Evolutionary conservation across 2,113 vertebrate species (phyloP).

Genomic region (Ovis canadensis): DNA sequence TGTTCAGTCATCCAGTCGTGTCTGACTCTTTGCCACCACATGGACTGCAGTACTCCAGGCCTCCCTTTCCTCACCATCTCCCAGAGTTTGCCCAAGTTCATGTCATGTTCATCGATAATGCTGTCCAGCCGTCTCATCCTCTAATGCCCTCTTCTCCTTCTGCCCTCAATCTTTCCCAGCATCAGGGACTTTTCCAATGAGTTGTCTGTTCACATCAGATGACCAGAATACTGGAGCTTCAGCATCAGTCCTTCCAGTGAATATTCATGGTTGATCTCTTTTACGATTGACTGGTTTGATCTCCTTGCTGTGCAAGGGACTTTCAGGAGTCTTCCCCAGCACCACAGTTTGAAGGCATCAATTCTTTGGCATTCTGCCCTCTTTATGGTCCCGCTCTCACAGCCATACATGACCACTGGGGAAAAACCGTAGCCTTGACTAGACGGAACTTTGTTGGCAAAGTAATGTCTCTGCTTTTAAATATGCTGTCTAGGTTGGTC

Average conservation of each 20-base stretch:
- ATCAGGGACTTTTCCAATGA: not conserved
- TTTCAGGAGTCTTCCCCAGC: not conserved
- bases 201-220: not conserved
- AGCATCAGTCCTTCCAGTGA: not conserved
- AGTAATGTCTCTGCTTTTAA: not conserved
- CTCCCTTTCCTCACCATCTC: not conserved
- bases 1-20: not conserved
- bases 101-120: not conserved
- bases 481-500: not conserved
- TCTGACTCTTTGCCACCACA: not conserved
- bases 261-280: not conserved
- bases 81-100: not conserved
- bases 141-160: not conserved
- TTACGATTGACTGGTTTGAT: not conserved
- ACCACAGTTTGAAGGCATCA: not conserved
- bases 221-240: not conserved
- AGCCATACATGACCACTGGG: not conserved
- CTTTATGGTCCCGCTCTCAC: not conserved
- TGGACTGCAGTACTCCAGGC: not conserved
- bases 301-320: not conserved
- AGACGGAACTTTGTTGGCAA: not conserved
- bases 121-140: not conserved
- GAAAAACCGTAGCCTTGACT: not conserved
- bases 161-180: not conserved
- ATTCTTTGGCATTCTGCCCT: not conserved